These are phyloP conservation scores for Lucifuga dentata DNA, from an alignment of 2,113 vertebrate species.

Conservation along the genomic window DNA sequence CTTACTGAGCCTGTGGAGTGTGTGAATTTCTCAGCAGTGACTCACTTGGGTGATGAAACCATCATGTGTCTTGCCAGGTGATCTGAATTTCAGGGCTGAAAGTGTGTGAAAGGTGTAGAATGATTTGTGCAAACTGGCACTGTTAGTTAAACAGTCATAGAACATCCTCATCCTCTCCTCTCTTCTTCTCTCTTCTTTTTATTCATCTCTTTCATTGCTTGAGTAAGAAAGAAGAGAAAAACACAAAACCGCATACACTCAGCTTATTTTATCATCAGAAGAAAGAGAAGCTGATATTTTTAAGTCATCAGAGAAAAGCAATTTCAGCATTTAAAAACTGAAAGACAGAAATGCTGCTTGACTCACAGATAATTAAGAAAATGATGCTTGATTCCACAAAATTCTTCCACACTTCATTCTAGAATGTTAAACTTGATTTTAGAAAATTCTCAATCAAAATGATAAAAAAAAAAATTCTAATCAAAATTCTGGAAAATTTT, in stretches of 20 bases:
- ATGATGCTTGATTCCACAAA: no score
- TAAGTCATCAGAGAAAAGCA: no score
- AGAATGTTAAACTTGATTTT: no score
- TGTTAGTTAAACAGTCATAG: constrained; percentile 12
- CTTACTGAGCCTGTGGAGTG: neutral
- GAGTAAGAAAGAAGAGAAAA: neutral
- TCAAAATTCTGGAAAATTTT: no score
- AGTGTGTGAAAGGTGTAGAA: constrained; percentile 72
- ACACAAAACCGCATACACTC: neutral
- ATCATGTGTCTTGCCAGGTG: constrained; percentile 44
- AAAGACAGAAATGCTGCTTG: no score
- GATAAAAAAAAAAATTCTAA: no score
- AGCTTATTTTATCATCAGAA: constrained; percentile 28
- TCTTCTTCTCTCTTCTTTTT: neutral
- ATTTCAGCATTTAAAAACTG: no score
- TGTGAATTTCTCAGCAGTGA: constrained; percentile 46
- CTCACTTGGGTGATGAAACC: constrained; percentile 59
- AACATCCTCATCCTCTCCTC: no score
- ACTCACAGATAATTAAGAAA: no score
- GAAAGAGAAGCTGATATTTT: no score
- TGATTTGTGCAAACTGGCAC: constrained; percentile 54
- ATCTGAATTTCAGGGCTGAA: constrained; percentile 24
- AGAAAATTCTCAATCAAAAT: no score
- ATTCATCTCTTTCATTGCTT: neutral
- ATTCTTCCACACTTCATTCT: no score